Percentiles rank a stretch among this genome's conserved stretches.
phyloP scores from a whole-genome alignment of 1,140 invertebrate genomes.

The Antheraea mylitta region DNA sequence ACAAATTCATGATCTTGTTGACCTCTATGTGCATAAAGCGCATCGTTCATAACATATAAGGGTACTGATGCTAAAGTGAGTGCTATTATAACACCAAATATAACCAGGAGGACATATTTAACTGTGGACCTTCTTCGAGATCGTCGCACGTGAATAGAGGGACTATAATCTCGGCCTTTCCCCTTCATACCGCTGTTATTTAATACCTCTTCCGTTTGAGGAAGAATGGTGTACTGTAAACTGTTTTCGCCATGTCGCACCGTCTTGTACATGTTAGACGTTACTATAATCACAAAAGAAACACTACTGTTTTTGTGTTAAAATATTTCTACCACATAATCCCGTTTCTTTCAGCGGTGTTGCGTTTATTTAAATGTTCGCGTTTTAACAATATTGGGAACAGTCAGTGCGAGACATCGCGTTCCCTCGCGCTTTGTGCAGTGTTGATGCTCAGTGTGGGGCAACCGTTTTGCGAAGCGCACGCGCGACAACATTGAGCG shows the following conservation, averaged over 20 bases:
- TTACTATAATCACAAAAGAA: slow-evolving; percentile 44
- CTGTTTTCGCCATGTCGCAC: slow-evolving; percentile 86
- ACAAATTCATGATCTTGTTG: slow-evolving; percentile 48
- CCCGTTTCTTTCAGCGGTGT: slow-evolving; percentile 38
- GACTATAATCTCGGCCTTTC: slow-evolving; percentile 76
- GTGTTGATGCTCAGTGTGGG: slow-evolving; percentile 32
- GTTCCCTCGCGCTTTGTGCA: slow-evolving; percentile 57
- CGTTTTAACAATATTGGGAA: slow-evolving; percentile 47
- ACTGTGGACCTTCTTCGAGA: slow-evolving; percentile 55
- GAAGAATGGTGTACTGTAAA: slow-evolving; percentile 86
- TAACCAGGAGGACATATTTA: slow-evolving; percentile 60
- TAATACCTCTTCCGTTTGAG: slow-evolving; percentile 84
- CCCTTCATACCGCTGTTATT: slow-evolving; percentile 79
- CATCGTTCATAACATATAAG: slow-evolving; percentile 61
- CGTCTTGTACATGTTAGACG: slow-evolving; percentile 84
- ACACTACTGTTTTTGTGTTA: slow-evolving; percentile 49
- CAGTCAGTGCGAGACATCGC: slow-evolving; percentile 46
- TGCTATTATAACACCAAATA: slow-evolving; percentile 56
- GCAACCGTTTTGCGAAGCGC: slow-evolving; percentile 35
- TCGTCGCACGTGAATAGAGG: slow-evolving; percentile 63
- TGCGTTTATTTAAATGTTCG: slow-evolving; percentile 28
- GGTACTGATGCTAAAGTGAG: slow-evolving; percentile 58
- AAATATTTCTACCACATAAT: slow-evolving; percentile 56
- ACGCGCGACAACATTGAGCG: slow-evolving; percentile 75
- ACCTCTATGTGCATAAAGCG: slow-evolving; percentile 47